phyloP scores from a whole-genome alignment of 2,888 invertebrate genomes.

The Deilephila porcellus region DNA sequence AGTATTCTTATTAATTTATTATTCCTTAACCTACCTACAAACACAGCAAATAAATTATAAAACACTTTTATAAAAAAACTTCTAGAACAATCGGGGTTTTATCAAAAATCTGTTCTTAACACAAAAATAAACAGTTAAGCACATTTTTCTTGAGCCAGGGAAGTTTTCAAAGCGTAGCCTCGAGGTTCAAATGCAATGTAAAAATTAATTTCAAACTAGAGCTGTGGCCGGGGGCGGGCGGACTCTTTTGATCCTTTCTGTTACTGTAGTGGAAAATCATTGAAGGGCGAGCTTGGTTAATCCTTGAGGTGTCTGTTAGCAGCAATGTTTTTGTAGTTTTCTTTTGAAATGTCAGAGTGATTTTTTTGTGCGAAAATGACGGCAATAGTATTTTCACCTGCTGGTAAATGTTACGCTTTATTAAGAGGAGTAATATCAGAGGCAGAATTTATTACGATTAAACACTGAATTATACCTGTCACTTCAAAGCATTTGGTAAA shows the following conservation, averaged over 20 bases:
- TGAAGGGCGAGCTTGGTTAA: neutral
- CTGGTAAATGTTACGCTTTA: too few relatives aligned
- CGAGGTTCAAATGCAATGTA: conserved; percentile 21
- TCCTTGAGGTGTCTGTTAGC: neutral
- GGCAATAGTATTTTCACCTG: too few relatives aligned
- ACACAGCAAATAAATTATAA: too few relatives aligned
- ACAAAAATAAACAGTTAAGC: neutral
- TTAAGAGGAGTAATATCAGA: too few relatives aligned
- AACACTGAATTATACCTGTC: too few relatives aligned
- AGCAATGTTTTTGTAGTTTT: neutral
- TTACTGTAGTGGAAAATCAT: neutral
- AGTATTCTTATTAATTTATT: too few relatives aligned
- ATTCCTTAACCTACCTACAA: too few relatives aligned
- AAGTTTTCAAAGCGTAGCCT: conserved; percentile 18
- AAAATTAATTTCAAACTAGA: conserved; percentile 25
- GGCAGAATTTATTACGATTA: too few relatives aligned
- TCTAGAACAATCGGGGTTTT: too few relatives aligned
- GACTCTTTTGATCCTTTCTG: neutral
- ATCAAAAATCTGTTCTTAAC: neutral
- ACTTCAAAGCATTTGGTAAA: too few relatives aligned
- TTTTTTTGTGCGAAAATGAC: too few relatives aligned
- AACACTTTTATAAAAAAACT: too few relatives aligned
- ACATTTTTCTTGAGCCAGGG: neutral
- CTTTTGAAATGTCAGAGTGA: neutral
- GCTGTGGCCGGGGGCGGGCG: neutral